A percentile compares a stretch with the other conserved stretches of the same genome.
Conservation (phyloP, 2,888 invertebrate genomes). For the Octonoba sinensis region DNA sequence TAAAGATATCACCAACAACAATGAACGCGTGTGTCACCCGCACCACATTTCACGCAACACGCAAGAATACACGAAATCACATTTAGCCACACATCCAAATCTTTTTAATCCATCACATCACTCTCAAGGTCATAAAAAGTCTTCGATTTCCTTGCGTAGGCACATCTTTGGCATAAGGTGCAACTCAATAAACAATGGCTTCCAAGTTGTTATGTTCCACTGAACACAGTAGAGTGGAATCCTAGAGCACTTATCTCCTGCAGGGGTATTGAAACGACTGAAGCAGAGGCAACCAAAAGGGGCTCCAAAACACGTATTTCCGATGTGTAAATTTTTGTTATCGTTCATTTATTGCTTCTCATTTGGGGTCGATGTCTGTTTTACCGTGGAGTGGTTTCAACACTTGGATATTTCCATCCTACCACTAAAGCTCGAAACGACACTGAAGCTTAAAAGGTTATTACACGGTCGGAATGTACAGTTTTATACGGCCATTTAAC, state of each 20-base stretch:
- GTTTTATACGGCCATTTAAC: too few species aligned
- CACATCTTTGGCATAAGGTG: neutral
- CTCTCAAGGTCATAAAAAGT: constrained; percentile 25
- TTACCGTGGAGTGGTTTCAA: too few species aligned
- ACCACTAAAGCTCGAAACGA: too few species aligned
- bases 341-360: neutral
- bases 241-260: constrained; percentile 23
- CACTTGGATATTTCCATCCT: too few species aligned
- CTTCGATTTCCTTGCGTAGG: constrained; percentile 27
- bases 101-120: constrained; percentile 24
- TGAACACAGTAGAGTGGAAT: constrained; percentile 30
- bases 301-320: neutral
- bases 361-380: too few species aligned
- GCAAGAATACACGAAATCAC: neutral
- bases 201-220: constrained; percentile 29
- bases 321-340: neutral
- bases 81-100: constrained; percentile 1
- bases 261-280: constrained; percentile 1
- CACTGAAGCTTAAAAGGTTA: too few species aligned
- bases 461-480: too few species aligned
- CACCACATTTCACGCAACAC: constrained; percentile 14
- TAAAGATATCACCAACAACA: constrained; percentile 1
- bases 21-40: neutral
- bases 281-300: constrained; percentile 10
- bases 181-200: constrained; percentile 21